Evolutionary conservation across 2,797 vertebrate species (phyloP), one percentile per base, ranked within the genome.

Genomic region (Sebastes kiyomatsui): DNA sequence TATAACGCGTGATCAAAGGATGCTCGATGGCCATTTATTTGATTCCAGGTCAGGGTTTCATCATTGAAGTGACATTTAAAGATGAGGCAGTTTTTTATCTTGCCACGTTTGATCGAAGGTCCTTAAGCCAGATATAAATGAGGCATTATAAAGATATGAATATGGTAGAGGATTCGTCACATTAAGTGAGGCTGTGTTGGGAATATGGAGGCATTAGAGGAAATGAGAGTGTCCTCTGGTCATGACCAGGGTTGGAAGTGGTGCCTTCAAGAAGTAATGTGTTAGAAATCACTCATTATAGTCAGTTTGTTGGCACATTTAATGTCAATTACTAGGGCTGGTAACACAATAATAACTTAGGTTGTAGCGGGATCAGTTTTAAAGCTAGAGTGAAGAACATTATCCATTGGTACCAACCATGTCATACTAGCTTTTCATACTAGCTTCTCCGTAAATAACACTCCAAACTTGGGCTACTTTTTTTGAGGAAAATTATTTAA

Each of bases 1-100:
- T 54, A 67, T 85, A 62, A 62, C 13, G 71, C 13, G 8, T 14
- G 71, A 87, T 91, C 71, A 86, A 85, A 87, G 75, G 49, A 61
- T 3, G 46, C 65, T 71, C 5, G 2, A 75, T 74, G 70, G 59
- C 67, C 33, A 67, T 66, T 88, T 66, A 84, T 88, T 88, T 82
- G 35, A 89, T 86, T 88, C 71, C 81, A 80, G 79, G 84, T 89
- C 80, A 72, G 67, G n/a, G 81, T 85, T 89, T 89, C 66, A 67
- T 90, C 69, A 86, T 81, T 84, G 68, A 83, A 84, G 67, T 86
- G 85, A 72, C 77, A 87, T 87, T 84, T 83, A 65, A 77, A 80
- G 74, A 86, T 58, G 80, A 82, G 77, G 58, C 84, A 67, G 71
- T 77, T 79, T 89, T 85, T 90, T 70, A 83, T 88, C 79, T 69